phyloP scores from a whole-genome alignment of 2,797 vertebrate genomes.

The Gambelia wislizenii region DNA sequence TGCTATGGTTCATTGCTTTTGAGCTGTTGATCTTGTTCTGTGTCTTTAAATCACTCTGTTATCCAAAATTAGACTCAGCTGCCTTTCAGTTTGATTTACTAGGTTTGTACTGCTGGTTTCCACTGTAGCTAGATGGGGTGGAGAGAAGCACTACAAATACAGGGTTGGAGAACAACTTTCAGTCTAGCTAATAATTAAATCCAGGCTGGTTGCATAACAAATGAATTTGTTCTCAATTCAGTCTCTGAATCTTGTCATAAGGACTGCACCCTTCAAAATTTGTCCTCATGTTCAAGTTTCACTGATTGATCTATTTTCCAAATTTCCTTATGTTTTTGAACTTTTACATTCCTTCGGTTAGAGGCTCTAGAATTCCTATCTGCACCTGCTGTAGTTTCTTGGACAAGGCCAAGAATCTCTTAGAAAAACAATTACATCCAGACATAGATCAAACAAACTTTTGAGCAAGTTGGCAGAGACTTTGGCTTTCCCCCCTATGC shows the following conservation, averaged over 20 bases:
- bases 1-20: not conserved
- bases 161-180: conserved; percentile 51
- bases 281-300: not conserved
- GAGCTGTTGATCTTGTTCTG: rapidly evolving
- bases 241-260: conserved; percentile 29
- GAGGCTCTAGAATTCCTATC: conserved; percentile 45
- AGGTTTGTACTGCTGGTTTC: conserved; percentile 56
- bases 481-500: not conserved
- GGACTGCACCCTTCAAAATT: not conserved
- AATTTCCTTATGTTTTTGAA: conserved; percentile 48
- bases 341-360: conserved; percentile 58
- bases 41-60: not conserved
- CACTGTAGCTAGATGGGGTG: conserved; percentile 56
- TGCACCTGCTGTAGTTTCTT: conserved; percentile 47
- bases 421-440: conserved; percentile 48
- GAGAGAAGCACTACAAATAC: conserved; percentile 55
- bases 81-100: conserved; percentile 56
- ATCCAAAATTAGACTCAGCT: conserved; percentile 65
- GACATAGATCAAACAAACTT: conserved; percentile 37
- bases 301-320: not conserved
- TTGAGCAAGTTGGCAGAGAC: conserved; percentile 1
- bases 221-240: conserved; percentile 55
- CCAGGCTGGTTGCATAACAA: conserved; percentile 54
- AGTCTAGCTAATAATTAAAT: conserved; percentile 63
- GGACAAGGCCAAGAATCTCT: conserved; percentile 54